Base-by-base conservation (phyloP, 2,888 invertebrate genomes). In the Blastobasis adustella region DNA sequence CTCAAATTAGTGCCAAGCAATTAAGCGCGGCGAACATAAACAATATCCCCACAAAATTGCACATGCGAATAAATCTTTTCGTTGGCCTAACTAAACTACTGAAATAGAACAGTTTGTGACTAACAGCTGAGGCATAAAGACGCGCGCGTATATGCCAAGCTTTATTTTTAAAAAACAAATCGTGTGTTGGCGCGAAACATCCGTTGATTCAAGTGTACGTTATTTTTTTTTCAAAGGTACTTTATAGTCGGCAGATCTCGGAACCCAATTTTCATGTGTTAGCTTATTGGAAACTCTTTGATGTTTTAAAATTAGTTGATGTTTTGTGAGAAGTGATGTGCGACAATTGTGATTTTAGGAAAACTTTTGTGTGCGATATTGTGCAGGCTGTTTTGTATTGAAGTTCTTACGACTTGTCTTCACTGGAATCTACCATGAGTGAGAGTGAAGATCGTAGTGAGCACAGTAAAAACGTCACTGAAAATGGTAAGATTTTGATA, bases 81-180 rank as follows among this genome's bases (percentile, higher is more conserved):
- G 68, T 76, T 78, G 72, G 61, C 66, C 76, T 72, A 60, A 66
- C 61, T 62, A 61, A 66, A 60, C 57, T 63, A 67, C 72, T 67
- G 72, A 84, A 83, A 84, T 85, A 85, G 83, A 82, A 69, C 77
- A 86, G 85, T 84, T 67, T 73, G 74, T 67, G 71, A 69, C 67
- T 67, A 71, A 66, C 73, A 60, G 65, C 62, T 70, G 70, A 55
- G 67, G 68, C 64, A 70, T 58, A 59, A 61, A 61, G 79, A 78
- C 54, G 54, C 45, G 51, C 44, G 23, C 79, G 82, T 68, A 64
- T 60, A 65, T 65, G 66, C 64, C 65, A 63, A 65, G 39, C 41
- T 47, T 49, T 61, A 56, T 56, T 52, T 62, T 56, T 61, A 63
- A 23, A 69, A 66, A 66, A 63, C 59, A 60, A 60, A 52, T 58